A percentile compares a stretch with the other conserved stretches of the same genome.
These are phyloP conservation scores for Aspidiotus rigidus DNA, from an alignment of 2,888 invertebrate species.

Conservation along the genomic window DNA sequence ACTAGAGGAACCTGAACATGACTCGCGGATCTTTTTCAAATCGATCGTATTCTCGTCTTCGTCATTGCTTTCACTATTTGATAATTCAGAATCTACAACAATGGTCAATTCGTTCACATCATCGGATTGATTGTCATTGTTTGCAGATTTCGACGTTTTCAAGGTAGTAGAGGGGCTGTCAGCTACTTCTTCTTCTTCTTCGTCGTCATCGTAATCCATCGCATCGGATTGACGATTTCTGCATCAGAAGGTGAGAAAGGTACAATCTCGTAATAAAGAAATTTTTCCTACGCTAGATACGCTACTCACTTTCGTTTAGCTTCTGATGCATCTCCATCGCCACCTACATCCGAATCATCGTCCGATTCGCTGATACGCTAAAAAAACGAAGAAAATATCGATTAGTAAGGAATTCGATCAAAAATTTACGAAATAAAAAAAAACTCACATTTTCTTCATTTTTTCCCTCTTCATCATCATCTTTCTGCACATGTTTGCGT, in stretches of 20 bases:
- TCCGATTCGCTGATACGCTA: slow-evolving; percentile 35
- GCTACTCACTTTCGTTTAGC: slow-evolving; percentile 25
- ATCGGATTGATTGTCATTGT: background rate
- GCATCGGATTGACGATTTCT: slow-evolving; percentile 37
- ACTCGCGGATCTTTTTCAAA: background rate
- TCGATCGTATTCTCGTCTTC: slow-evolving; percentile 40
- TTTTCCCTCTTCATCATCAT: background rate
- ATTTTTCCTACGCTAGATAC: background rate
- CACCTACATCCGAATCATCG: slow-evolving; percentile 37
- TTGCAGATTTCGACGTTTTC: background rate
- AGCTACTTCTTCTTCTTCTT: slow-evolving; percentile 34
- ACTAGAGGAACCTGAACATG: background rate
- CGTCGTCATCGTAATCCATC: slow-evolving; percentile 37
- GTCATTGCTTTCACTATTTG: background rate
- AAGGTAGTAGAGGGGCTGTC: slow-evolving; percentile 25
- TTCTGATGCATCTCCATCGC: slow-evolving; percentile 39
- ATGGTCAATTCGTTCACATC: too few relatives aligned
- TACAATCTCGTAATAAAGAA: background rate
- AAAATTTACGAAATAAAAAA: background rate
- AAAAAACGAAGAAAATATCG: background rate
- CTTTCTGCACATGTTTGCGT: background rate
- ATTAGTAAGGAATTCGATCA: background rate
- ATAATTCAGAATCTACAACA: too few relatives aligned
- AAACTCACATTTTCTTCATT: background rate
- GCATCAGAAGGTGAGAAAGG: slow-evolving; percentile 36